Conservation (phyloP, 2,888 invertebrate genomes). For the Hyles lineata region DNA sequence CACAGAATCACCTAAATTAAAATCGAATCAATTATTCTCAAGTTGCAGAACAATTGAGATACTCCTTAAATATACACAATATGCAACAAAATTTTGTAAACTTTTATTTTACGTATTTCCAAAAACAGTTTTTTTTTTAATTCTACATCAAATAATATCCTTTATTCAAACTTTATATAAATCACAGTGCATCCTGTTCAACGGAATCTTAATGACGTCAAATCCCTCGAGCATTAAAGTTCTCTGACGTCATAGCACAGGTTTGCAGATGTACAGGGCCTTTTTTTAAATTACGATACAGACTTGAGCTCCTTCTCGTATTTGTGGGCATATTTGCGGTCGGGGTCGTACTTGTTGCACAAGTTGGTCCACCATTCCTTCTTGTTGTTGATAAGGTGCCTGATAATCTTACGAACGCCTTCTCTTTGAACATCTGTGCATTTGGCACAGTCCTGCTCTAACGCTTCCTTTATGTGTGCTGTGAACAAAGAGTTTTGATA, state of each 20-base stretch:
- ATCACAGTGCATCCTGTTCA: too few relatives aligned
- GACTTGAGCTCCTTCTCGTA: slow-evolving; percentile 58
- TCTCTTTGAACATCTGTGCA: slow-evolving; percentile 63
- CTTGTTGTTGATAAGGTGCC: slow-evolving; percentile 68
- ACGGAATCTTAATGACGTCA: too few relatives aligned
- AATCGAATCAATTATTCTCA: too few relatives aligned
- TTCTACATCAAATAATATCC: too few relatives aligned
- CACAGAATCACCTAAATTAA: too few relatives aligned
- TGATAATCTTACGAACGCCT: slow-evolving; percentile 60
- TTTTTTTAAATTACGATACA: background rate
- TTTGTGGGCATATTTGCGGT: slow-evolving; percentile 51
- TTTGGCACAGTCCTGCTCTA: slow-evolving; percentile 66
- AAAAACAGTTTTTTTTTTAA: too few relatives aligned
- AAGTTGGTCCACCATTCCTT: slow-evolving; percentile 58
- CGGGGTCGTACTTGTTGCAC: slow-evolving; percentile 56
- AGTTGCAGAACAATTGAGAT: too few relatives aligned
- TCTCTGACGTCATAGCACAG: background rate
- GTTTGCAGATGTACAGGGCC: background rate
- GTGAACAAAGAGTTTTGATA: slow-evolving; percentile 35
- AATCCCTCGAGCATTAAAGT: background rate
- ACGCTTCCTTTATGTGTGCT: slow-evolving; percentile 70
- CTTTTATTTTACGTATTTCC: too few relatives aligned
- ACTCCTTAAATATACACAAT: too few relatives aligned
- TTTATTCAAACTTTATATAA: too few relatives aligned
- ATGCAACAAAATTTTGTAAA: too few relatives aligned